Percentiles rank a stretch among this genome's conserved stretches.
These are phyloP conservation scores for Coccyzus lansbergi DNA, from an alignment of 2,797 vertebrate species.

Conservation along the genomic window DNA sequence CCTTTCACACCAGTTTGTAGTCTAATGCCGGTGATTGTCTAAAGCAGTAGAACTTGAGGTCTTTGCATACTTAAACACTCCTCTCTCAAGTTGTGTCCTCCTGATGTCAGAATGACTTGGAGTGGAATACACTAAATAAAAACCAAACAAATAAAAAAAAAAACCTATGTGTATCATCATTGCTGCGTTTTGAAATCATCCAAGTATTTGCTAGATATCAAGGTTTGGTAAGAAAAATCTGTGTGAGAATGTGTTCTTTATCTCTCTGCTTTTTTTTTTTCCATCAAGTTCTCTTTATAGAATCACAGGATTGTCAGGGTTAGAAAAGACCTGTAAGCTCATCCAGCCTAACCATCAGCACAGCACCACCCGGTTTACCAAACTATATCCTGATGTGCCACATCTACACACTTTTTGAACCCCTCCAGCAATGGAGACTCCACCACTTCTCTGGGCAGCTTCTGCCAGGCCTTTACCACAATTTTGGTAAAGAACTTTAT, in stretches of 20 bases:
- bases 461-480: too few relatives aligned
- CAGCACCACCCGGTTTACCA: too few relatives aligned
- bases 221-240: neutral
- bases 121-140: neutral
- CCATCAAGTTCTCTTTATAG: neutral
- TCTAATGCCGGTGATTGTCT: neutral
- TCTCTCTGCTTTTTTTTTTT: neutral
- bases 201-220: neutral
- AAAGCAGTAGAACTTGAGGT: neutral
- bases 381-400: too few relatives aligned
- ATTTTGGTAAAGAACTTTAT: too few relatives aligned
- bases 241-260: neutral
- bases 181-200: neutral
- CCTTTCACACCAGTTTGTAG: neutral
- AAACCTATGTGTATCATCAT: accelerated
- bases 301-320: too few relatives aligned
- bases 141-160: too few relatives aligned
- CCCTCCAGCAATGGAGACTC: too few relatives aligned
- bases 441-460: too few relatives aligned
- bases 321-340: too few relatives aligned
- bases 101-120: neutral
- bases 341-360: too few relatives aligned
- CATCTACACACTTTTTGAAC: too few relatives aligned
- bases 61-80: neutral
- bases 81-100: neutral